Conservation (phyloP, 2,888 invertebrate genomes). For the Panorpa germanica region DNA sequence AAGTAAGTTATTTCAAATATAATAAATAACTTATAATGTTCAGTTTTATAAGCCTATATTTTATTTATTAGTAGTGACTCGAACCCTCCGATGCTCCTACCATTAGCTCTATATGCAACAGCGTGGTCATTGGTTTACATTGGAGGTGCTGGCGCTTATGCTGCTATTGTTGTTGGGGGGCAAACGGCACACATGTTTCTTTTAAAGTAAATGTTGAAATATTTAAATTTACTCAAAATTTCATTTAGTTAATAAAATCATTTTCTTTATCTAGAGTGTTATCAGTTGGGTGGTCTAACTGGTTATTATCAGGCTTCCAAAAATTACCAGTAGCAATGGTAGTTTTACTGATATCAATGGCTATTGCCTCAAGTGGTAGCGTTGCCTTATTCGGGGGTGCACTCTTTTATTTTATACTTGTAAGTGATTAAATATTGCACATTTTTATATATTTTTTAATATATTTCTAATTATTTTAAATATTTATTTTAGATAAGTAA, state of each 20-base stretch:
- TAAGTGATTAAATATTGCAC: conserved; percentile 19
- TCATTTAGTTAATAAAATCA: too few species aligned
- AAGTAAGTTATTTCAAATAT: conserved; percentile 24
- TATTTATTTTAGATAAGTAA: conserved; percentile 36
- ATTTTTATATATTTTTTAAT: conserved; percentile 6
- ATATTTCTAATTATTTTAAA: conserved; percentile 14
- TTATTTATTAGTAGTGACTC: conserved; percentile 10
- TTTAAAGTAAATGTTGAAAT: conserved; percentile 30
- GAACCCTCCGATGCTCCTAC: conserved; percentile 24
- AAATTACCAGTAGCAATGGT: conserved; percentile 50
- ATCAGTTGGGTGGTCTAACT: conserved; percentile 33
- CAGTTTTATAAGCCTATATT: background rate
- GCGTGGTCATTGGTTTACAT: conserved; percentile 39
- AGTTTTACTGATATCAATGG: conserved; percentile 37
- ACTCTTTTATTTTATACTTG: conserved; percentile 49
- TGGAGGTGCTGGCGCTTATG: conserved; percentile 29
- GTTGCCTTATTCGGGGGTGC: conserved; percentile 44
- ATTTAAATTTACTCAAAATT: conserved; percentile 6
- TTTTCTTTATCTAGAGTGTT: conserved; percentile 27
- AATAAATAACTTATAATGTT: background rate
- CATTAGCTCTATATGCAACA: conserved; percentile 39
- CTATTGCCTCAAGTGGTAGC: conserved; percentile 52
- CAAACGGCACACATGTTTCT: conserved; percentile 46
- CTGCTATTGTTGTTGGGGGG: conserved; percentile 43
- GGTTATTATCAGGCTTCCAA: conserved; percentile 42